Evolutionary conservation across 2,888 invertebrate species (phyloP).

Genomic region (Dolichopus griseipennis): DNA sequence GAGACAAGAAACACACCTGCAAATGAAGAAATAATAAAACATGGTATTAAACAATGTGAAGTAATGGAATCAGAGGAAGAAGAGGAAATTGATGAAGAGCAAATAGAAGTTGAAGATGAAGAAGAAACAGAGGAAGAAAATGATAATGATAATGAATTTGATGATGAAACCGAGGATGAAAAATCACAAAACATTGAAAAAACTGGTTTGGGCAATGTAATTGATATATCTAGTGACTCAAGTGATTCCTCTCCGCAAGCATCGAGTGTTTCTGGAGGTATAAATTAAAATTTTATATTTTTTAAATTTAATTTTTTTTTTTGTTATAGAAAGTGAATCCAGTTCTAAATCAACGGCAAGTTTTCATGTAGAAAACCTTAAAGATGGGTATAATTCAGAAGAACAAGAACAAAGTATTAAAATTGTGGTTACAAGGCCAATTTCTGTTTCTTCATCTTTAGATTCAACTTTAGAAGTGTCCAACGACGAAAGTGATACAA

Average conservation of each 20-base stretch:
- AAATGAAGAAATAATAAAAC: not conserved
- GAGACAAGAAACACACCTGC: no score
- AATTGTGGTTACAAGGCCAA: not conserved
- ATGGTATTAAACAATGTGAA: not conserved
- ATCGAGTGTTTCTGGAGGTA: not conserved
- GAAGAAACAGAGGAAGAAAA: conserved; percentile 15
- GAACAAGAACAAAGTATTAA: not conserved
- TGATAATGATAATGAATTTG: conserved; percentile 16
- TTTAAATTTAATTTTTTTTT: not conserved
- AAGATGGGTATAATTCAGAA: not conserved
- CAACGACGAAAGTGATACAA: not conserved
- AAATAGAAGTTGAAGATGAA: conserved; percentile 10
- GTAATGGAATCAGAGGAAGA: conserved; percentile 11
- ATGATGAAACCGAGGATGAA: conserved; percentile 14
- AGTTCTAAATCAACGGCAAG: not conserved
- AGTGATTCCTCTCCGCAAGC: not conserved
- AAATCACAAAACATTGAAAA: not conserved
- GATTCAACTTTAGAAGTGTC: not conserved
- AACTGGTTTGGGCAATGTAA: conserved; percentile 16
- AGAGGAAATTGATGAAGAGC: not conserved
- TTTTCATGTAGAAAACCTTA: no score
- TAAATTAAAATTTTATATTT: not conserved
- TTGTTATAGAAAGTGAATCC: not conserved
- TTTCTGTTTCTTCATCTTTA: not conserved
- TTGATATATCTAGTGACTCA: conserved; percentile 16